Evolutionary conservation across 2,797 vertebrate genomes (phyloP).

Genomic region (Microtus obscurus): DNA sequence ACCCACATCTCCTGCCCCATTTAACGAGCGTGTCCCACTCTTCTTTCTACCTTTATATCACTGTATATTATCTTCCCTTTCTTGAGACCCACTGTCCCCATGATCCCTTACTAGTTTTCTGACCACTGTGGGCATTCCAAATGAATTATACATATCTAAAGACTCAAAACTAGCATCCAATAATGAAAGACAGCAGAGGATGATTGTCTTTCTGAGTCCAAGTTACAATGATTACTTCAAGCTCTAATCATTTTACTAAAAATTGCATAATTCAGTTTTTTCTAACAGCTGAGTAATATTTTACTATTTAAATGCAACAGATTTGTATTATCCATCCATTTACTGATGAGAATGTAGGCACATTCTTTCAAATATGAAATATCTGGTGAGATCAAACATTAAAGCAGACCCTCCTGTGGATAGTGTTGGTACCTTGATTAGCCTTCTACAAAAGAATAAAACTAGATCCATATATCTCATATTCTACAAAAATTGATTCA

Average conservation of each 20-base stretch:
- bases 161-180: background rate
- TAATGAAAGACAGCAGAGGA: background rate
- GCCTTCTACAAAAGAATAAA: background rate
- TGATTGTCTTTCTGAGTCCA: background rate
- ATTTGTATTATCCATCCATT: too few species aligned
- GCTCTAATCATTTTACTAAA: background rate
- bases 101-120: too few species aligned
- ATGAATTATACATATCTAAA: background rate
- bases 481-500: background rate
- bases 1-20: too few species aligned
- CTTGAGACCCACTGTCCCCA: too few species aligned
- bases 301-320: background rate
- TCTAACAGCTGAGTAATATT: background rate
- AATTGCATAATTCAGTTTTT: background rate
- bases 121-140: too few species aligned
- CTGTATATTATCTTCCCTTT: background rate
- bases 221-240: too few species aligned
- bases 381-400: background rate
- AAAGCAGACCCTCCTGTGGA: background rate
- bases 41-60: background rate
- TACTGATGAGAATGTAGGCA: background rate
- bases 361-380: background rate
- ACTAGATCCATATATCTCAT: background rate
- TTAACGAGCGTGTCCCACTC: background rate
- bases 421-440: background rate